A percentile compares a stretch with the other conserved stretches of the same genome.
These are phyloP conservation scores for Festucalex cinctus DNA, from an alignment of 2,113 vertebrate genomes.

Conservation along the genomic window DNA sequence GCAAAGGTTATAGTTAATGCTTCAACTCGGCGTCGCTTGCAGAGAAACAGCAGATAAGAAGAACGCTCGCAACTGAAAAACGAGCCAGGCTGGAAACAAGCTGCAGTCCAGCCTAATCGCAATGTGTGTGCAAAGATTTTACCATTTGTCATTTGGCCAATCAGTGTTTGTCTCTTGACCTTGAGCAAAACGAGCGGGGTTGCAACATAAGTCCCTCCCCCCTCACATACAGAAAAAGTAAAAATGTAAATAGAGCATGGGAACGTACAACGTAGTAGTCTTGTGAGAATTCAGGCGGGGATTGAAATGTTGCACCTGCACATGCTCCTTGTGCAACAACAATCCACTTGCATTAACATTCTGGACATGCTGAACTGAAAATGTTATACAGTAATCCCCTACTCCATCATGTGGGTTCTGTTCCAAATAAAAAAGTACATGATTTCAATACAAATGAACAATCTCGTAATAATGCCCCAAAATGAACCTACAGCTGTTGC, in stretches of 20 bases:
- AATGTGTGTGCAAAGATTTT: constrained; percentile 4
- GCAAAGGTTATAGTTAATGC: constrained; percentile 47
- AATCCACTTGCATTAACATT: neutral
- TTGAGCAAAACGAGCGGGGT: neutral
- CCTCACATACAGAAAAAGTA: neutral
- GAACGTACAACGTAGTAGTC: neutral
- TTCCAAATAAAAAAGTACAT: too few relatives aligned
- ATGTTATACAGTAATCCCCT: neutral
- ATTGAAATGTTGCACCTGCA: neutral
- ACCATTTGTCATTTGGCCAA: neutral
- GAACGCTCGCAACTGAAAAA: constrained; percentile 31
- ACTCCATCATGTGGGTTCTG: too few relatives aligned
- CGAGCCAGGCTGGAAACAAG: neutral
- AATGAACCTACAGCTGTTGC: too few relatives aligned
- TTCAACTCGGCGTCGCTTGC: constrained; percentile 26
- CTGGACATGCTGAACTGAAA: neutral
- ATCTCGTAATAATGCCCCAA: too few relatives aligned
- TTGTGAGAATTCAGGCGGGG: neutral
- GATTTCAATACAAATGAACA: too few relatives aligned
- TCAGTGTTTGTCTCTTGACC: neutral
- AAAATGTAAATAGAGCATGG: neutral
- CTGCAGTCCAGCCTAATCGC: constrained; percentile 11
- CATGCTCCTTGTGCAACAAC: neutral
- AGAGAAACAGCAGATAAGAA: constrained; percentile 39
- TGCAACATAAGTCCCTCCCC: neutral